phyloP scores from a whole-genome alignment of 37 sponge, comb jelly and placozoan genomes.

The Spongilla lacustris region DNA sequence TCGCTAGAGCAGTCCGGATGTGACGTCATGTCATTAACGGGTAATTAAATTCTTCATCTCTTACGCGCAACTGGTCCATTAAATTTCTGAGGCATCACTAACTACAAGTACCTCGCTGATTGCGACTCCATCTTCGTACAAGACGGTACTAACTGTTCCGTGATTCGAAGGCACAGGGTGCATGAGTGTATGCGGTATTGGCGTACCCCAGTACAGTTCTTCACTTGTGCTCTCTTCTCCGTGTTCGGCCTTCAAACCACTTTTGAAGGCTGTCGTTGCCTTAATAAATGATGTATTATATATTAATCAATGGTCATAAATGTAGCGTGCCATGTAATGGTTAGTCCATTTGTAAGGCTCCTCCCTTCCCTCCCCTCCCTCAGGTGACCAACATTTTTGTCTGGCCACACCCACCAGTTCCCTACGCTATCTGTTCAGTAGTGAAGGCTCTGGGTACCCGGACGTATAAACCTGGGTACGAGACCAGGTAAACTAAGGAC shows the following conservation, averaged over 20 bases:
- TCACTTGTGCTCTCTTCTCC: too few relatives aligned
- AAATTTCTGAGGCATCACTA: conserved; percentile 62
- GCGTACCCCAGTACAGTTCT: too few relatives aligned
- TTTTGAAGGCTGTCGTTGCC: background rate
- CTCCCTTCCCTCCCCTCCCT: background rate
- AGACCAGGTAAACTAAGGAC: too few relatives aligned
- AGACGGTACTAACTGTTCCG: background rate
- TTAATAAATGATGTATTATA: too few relatives aligned
- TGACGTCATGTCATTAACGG: too few relatives aligned
- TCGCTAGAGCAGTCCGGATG: too few relatives aligned
- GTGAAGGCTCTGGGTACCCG: conserved; percentile 58
- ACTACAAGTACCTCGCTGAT: conserved; percentile 38
- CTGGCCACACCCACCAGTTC: background rate
- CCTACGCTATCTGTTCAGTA: conserved; percentile 29
- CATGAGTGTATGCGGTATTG: background rate
- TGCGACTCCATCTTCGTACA: conserved; percentile 18
- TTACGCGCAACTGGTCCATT: background rate
- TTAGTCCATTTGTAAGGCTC: too few relatives aligned
- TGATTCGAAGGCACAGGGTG: background rate
- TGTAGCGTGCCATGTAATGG: too few relatives aligned
- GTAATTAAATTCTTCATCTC: too few relatives aligned
- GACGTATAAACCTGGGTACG: too few relatives aligned
- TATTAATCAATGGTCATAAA: too few relatives aligned
- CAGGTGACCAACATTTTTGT: conserved; percentile 4
- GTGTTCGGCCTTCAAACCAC: background rate